Conservation (phyloP, 2,888 invertebrate genomes). For the Coelopa pilipes region DNA sequence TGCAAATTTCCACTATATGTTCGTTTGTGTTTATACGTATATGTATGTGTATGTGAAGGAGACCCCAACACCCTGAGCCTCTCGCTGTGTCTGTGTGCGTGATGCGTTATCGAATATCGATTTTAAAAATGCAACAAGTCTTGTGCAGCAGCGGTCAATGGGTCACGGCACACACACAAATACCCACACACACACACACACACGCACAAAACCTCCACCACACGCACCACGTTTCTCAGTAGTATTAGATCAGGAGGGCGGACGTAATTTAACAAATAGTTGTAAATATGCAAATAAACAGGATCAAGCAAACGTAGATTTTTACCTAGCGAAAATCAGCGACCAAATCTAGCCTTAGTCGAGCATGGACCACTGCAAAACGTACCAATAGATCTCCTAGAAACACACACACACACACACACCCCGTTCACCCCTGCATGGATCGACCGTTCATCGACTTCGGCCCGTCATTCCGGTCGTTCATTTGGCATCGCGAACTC, state of each 20-base stretch:
- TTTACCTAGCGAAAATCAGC: too few relatives aligned
- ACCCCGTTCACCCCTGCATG: background rate
- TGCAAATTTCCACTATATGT: slow-evolving; percentile 16
- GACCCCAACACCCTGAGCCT: background rate
- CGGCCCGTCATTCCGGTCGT: background rate
- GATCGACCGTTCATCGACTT: background rate
- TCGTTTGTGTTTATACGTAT: background rate
- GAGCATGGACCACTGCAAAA: background rate
- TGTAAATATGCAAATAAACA: too few relatives aligned
- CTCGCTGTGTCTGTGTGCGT: slow-evolving; percentile 37
- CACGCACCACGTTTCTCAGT: too few relatives aligned
- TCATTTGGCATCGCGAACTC: background rate
- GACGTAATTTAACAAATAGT: too few relatives aligned
- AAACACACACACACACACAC: background rate
- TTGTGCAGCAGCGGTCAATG: background rate
- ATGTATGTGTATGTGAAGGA: slow-evolving; percentile 20
- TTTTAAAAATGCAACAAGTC: slow-evolving; percentile 25
- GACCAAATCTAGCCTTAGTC: background rate
- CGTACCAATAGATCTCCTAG: background rate
- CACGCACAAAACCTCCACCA: background rate
- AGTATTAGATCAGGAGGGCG: too few relatives aligned
- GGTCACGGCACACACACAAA: background rate
- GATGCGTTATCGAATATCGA: slow-evolving; percentile 42
- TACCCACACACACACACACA: background rate
- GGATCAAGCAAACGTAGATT: too few relatives aligned